Evolutionary conservation across 1,140 invertebrate genomes (phyloP), one percentile per base, ranked within the genome.

Genomic region (Helicoverpa armigera): DNA sequence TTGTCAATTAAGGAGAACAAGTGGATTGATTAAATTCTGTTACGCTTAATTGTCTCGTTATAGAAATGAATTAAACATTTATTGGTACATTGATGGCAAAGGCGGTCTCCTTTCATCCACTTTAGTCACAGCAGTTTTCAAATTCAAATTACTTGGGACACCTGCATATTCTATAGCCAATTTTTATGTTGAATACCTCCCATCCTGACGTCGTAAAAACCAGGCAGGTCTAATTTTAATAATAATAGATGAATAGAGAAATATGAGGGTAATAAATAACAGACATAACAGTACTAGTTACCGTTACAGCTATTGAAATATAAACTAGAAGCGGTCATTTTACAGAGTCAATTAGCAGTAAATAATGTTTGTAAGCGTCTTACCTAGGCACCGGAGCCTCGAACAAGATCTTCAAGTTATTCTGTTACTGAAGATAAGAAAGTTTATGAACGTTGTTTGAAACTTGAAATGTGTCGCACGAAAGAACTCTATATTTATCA

Each of bases 271-370:
- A 54, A 79, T 69, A 70, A 69, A 79, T 70, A 69, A 58, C 35
- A 58, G 54, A 48, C 48, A 58, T 69, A 78, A 18, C 63, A 9
- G 76, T 67, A 67, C 16, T 14, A 9, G 76, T 70, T 69, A 69
- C 63, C 65, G 76, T 79, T 79, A 70, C 31, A 18, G 63, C 76
- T 79, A 79, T 79, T 69, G 65, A 79, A 79, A 69, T 69, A 69
- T 53, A 51, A 79, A 79, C 67, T 72, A 72, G 61, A 65, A 77
- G 48, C 48, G 67, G 56, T 51, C 60, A 75, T 75, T 75, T 67
- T 74, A 35, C 58, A 73, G 35, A 70, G 51, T 43, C 79, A 81
- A 81, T 81, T 67, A 69, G 79, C 72, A 81, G 61, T 81, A 81
- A 81, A 81, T 75, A 67, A 67, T 61, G 58, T 70, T 50, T 70